These are phyloP conservation scores for Drosophila nikananu DNA, from an alignment of 1,140 invertebrate genomes.

Conservation along the genomic window DNA sequence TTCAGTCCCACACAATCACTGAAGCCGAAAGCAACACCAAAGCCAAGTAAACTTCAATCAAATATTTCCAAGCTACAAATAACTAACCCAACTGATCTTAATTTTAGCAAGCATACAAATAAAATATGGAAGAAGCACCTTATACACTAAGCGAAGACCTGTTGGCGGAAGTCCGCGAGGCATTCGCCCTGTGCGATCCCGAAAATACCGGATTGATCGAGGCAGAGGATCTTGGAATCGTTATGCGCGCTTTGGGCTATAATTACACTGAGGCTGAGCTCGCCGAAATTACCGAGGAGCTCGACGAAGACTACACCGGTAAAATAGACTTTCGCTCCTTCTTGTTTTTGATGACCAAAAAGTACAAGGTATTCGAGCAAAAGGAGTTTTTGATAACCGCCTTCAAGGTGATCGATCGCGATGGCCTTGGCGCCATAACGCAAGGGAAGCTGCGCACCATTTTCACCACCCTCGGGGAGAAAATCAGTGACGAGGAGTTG, in stretches of 20 bases:
- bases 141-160: constrained; percentile 19
- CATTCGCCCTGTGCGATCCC: constrained; percentile 34
- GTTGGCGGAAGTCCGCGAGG: constrained; percentile 25
- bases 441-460: constrained; percentile 8
- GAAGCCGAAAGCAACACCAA: background rate
- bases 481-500: constrained; percentile 21
- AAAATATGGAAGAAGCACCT: constrained; percentile 20
- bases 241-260: constrained; percentile 32
- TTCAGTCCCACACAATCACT: background rate
- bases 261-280: constrained; percentile 54
- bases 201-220: constrained; percentile 23
- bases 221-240: constrained; percentile 21
- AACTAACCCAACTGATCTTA: background rate
- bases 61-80: background rate
- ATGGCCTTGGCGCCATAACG: constrained; percentile 31
- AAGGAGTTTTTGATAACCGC: constrained; percentile 26
- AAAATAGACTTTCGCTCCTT: constrained; percentile 35
- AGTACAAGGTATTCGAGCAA: background rate
- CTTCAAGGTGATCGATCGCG: constrained; percentile 47
- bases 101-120: too few species aligned
- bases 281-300: constrained; percentile 28
- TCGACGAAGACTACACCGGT: constrained; percentile 38
- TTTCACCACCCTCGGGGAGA: constrained; percentile 7
- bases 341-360: constrained; percentile 12
- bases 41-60: background rate